Evolutionary conservation across 1,140 invertebrate species (phyloP).

Genomic region (Stenopsyche tienmushanensis): DNA sequence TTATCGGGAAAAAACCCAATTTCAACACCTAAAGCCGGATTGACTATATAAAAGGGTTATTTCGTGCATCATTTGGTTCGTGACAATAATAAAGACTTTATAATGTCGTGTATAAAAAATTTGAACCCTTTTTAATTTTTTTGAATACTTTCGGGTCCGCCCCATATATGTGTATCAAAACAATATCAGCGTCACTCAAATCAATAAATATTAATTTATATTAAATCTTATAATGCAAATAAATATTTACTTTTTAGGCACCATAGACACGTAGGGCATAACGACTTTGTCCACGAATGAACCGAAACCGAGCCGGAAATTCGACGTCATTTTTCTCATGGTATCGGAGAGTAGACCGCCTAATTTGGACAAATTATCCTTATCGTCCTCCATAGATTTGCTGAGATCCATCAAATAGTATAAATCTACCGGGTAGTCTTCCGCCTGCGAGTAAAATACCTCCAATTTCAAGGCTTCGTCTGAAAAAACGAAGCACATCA

Average conservation of each 20-base stretch:
- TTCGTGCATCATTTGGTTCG: no score
- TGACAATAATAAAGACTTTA: no score
- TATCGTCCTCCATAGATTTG: conserved; percentile 93
- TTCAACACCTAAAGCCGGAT: no score
- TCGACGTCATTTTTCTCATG: conserved; percentile 87
- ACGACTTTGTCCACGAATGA: conserved; percentile 99
- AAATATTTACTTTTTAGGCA: conserved; percentile 76
- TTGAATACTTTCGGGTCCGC: no score
- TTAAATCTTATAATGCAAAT: no score
- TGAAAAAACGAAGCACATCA: conserved; percentile 45
- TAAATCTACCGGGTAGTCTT: conserved; percentile 93
- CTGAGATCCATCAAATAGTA: conserved; percentile 97
- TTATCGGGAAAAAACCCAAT: no score
- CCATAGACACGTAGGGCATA: conserved; percentile 91
- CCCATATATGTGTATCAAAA: no score
- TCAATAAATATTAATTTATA: no score
- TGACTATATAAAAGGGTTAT: no score
- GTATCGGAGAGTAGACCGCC: conserved; percentile 77
- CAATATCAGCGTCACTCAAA: no score
- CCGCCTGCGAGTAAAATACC: conserved; percentile 82
- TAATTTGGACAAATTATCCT: conserved; percentile 81
- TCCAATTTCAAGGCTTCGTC: conserved; percentile 73
- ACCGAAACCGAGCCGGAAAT: conserved; percentile 95
- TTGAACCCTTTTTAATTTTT: no score
- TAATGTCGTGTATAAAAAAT: no score